phyloP scores from a whole-genome alignment of 1,140 invertebrate species.

The Coenobita brevimanus region DNA sequence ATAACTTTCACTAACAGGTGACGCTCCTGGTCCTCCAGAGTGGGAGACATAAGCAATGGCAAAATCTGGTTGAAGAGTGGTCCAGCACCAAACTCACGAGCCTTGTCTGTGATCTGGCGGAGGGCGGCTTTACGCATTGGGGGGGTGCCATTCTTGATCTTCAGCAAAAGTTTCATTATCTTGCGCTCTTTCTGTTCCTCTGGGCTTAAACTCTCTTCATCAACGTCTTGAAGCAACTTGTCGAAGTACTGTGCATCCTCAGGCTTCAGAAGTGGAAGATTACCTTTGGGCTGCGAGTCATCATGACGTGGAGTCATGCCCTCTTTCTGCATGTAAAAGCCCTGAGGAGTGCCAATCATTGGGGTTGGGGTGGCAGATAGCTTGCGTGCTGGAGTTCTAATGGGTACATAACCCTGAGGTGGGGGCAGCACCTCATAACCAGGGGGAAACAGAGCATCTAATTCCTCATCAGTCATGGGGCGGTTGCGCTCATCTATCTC shows the following conservation, averaged over 20 bases:
- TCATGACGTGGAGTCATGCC: constrained; percentile 88
- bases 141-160: constrained; percentile 99
- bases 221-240: constrained; percentile 97
- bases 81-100: constrained; percentile 97
- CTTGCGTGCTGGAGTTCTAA: constrained; percentile 97
- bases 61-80: constrained; percentile 99
- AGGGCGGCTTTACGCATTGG: constrained; percentile 99
- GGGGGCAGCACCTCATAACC: constrained; percentile 98
- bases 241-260: constrained; percentile 99
- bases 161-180: constrained; percentile 98
- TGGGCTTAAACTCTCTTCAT: constrained; percentile 95
- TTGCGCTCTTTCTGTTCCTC: constrained; percentile 99
- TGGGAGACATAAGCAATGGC: constrained; percentile 98
- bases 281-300: constrained; percentile 97
- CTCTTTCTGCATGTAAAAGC: constrained; percentile 93
- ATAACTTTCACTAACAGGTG: constrained; percentile 99
- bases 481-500: constrained; percentile 99
- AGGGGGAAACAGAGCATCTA: constrained; percentile 97
- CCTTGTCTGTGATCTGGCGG: constrained; percentile 98
- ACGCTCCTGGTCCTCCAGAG: constrained; percentile 98
- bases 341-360: constrained; percentile 87
- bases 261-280: constrained; percentile 98
- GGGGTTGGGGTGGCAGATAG: constrained; percentile 98
- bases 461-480: constrained; percentile 96
- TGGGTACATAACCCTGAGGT: constrained; percentile 93